These are phyloP conservation scores for Chrysogorgia sp. DNA, from an alignment of 92 coral and sea anemone genomes.

Conservation along the genomic window DNA sequence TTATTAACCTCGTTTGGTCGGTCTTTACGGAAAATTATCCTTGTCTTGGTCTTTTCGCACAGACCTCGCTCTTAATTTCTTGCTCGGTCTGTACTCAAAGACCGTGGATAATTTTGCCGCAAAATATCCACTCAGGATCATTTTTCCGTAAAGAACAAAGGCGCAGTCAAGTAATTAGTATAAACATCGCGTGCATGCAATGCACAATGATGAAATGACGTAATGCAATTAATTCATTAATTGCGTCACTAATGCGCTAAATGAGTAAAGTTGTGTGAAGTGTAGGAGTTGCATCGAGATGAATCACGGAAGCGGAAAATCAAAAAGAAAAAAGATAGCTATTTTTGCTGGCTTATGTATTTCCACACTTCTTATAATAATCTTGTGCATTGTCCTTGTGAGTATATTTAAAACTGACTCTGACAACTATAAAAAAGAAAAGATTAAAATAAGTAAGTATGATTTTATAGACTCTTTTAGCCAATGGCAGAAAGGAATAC, in stretches of 20 bases:
- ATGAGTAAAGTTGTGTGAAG: background rate
- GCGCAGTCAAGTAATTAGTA: too few species aligned
- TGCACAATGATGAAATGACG: background rate
- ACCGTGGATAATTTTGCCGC: too few species aligned
- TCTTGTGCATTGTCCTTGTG: slow-evolving; percentile 12
- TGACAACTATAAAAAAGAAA: slow-evolving; percentile 14
- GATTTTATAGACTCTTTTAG: background rate
- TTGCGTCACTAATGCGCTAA: slow-evolving; percentile 1
- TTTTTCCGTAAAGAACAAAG: too few species aligned
- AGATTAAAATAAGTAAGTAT: slow-evolving; percentile 18
- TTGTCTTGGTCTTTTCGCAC: too few species aligned
- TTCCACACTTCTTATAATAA: background rate
- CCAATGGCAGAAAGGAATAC: background rate
- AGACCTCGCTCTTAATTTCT: too few species aligned
- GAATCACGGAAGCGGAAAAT: background rate
- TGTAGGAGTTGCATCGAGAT: background rate
- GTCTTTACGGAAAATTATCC: too few species aligned
- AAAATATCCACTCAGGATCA: too few species aligned
- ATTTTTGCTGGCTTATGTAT: slow-evolving; percentile 17
- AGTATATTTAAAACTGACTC: background rate
- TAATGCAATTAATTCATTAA: background rate
- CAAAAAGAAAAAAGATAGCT: slow-evolving; percentile 39
- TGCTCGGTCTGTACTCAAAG: too few species aligned
- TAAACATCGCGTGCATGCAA: too few species aligned
- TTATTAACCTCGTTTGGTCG: too few species aligned